Conservation (phyloP, 2,797 vertebrate species). For the Australoheros facetus region DNA sequence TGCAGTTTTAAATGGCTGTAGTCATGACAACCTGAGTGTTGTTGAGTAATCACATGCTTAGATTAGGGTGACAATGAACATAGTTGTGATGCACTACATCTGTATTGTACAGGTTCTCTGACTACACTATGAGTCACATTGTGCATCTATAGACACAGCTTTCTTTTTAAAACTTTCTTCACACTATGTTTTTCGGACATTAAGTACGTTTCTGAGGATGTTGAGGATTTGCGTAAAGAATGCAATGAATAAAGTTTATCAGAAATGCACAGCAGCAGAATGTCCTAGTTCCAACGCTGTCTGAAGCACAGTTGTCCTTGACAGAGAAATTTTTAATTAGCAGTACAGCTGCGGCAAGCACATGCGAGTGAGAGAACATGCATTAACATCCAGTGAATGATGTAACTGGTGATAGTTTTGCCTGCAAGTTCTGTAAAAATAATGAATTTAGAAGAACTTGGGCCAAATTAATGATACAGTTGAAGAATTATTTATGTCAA, state of each 20-base stretch:
- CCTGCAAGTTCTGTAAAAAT: not conserved
- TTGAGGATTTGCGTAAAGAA: slow-evolving; percentile 30
- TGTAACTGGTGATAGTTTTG: not conserved
- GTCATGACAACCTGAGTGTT: not conserved
- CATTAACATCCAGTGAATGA: not conserved
- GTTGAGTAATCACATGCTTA: not conserved
- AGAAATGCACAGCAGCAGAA: slow-evolving; percentile 18
- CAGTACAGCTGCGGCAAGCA: not conserved
- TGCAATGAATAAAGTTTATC: slow-evolving; percentile 46
- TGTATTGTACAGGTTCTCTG: not conserved
- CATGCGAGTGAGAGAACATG: not conserved
- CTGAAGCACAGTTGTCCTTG: slow-evolving; percentile 28
- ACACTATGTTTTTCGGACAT: not conserved
- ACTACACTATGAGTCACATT: not conserved
- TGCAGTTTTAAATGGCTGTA: not conserved
- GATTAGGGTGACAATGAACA: not conserved
- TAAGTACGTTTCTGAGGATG: slow-evolving; percentile 5
- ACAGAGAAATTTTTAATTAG: slow-evolving; percentile 9
- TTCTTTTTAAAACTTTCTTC: not conserved
- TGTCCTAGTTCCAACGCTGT: slow-evolving; percentile 34
- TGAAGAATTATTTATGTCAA: slow-evolving; percentile 16
- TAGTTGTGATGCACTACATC: not conserved
- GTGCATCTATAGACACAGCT: not conserved
- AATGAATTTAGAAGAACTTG: slow-evolving; percentile 6
- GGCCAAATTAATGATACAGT: slow-evolving; percentile 1